Percentiles rank a stretch among this genome's conserved stretches.
These are phyloP conservation scores for Cheilosia impressa DNA, from an alignment of 2,888 invertebrate genomes.

Conservation along the genomic window DNA sequence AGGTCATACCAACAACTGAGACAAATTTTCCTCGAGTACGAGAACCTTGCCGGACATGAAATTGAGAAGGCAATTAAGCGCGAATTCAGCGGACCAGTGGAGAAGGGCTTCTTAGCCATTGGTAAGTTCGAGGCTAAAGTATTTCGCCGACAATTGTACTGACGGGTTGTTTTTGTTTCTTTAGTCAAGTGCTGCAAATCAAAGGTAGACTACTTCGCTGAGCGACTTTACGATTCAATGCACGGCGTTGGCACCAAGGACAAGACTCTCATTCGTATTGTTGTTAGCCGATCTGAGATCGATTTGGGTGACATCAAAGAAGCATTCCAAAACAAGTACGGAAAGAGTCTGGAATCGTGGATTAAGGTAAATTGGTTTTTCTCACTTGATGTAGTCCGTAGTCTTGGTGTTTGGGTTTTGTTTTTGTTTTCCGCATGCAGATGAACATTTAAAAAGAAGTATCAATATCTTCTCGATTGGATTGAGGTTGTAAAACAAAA, in stretches of 20 bases:
- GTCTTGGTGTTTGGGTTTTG: slow-evolving; percentile 63
- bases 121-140: slow-evolving; percentile 85
- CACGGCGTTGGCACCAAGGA: slow-evolving; percentile 95
- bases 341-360: slow-evolving; percentile 92
- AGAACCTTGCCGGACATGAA: slow-evolving; percentile 91
- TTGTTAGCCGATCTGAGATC: slow-evolving; percentile 95
- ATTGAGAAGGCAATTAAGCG: slow-evolving; percentile 93
- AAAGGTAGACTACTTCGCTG: slow-evolving; percentile 95
- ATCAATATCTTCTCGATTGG: slow-evolving; percentile 29
- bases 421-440: slow-evolving; percentile 55
- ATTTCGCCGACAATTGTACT: not conserved
- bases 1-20: slow-evolving; percentile 95
- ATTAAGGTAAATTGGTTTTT: slow-evolving; percentile 87
- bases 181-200: slow-evolving; percentile 94
- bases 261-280: slow-evolving; percentile 94
- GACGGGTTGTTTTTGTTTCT: slow-evolving; percentile 76
- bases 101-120: slow-evolving; percentile 94
- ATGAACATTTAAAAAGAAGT: not conserved
- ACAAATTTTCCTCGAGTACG: slow-evolving; percentile 93
- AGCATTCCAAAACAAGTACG: slow-evolving; percentile 93
- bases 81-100: slow-evolving; percentile 94
- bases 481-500: slow-evolving; percentile 24
- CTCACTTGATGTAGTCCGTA: slow-evolving; percentile 17
- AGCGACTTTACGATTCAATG: slow-evolving; percentile 95
- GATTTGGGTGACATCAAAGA: slow-evolving; percentile 96